phyloP scores from a whole-genome alignment of 2,113 vertebrate species.

The Platichthys stellatus region DNA sequence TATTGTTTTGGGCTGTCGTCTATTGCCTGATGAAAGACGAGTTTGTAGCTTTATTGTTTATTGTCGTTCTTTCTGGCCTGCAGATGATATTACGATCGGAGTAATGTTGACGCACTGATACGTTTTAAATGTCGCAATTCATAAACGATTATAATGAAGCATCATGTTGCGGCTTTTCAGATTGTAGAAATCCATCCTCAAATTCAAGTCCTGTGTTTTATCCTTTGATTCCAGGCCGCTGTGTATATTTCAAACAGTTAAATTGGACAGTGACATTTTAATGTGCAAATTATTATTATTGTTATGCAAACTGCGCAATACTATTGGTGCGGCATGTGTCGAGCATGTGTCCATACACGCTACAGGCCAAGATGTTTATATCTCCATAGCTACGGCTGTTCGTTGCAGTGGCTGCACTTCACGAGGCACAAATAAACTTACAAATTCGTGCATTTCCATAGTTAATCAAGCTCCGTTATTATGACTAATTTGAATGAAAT shows the following conservation, averaged over 20 bases:
- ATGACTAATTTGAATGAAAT: background rate
- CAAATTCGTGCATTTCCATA: background rate
- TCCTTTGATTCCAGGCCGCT: background rate
- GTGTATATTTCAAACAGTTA: slow-evolving; percentile 4
- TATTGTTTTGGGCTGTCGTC: slow-evolving; percentile 52
- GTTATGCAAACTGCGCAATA: slow-evolving; percentile 38
- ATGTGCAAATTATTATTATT: slow-evolving; percentile 46
- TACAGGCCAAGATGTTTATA: slow-evolving; percentile 50
- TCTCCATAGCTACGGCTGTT: slow-evolving; percentile 39
- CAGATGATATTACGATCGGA: slow-evolving; percentile 9
- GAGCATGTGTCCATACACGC: slow-evolving; percentile 52
- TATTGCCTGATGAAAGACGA: slow-evolving; percentile 12
- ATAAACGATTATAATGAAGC: background rate
- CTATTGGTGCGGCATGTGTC: slow-evolving; percentile 50
- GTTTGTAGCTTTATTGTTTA: slow-evolving; percentile 36
- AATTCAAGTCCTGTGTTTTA: background rate
- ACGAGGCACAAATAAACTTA: background rate
- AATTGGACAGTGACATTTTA: slow-evolving; percentile 35
- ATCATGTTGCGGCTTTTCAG: slow-evolving; percentile 11
- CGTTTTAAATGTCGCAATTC: slow-evolving; percentile 30
- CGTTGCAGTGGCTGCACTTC: slow-evolving; percentile 2
- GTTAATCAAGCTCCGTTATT: background rate
- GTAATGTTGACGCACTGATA: slow-evolving; percentile 13
- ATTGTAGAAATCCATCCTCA: slow-evolving; percentile 13
- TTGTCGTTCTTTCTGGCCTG: background rate